Evolutionary conservation across 2,113 vertebrate species (phyloP), one percentile per base, ranked within the genome.

Genomic region (Myocastor coypus): DNA sequence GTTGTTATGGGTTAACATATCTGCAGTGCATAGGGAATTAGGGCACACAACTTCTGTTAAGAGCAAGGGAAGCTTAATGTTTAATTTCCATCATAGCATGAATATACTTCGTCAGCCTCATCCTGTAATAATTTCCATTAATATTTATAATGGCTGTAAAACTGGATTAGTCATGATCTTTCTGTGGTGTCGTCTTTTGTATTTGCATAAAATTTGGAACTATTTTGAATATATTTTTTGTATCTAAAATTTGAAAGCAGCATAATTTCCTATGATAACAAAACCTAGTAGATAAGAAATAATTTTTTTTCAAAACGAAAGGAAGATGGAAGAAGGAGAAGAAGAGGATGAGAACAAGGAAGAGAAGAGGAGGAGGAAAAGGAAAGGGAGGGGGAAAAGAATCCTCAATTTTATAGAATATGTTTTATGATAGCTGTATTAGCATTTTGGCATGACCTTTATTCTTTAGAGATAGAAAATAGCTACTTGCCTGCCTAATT

Each of bases 21-120:
- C 95, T 96, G 82, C 97, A 50, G 89, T 89, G 52, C 81, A 96
- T 96, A 97, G 92, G 94, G 93, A 98, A 98, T 97, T 97, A 97
- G 68, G 55, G 55, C 95, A 96, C 88, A 97, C 94, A 96, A 94
- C 91, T 97, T 94, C 92, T 97, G 59, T 95, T 97, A 97, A 94
- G 82, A 96, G 96, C 91, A 96, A 92, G 83, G 52, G 80, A 87
- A 91, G 24, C 64, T 97, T 98, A 83, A 89, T 94, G 77, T 93
- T 63, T 98, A 86, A 95, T 97, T 97, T 97, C n/a, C 92, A 68
- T 87, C 40, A 94, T 78, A 59, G 80, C 32, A 20, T 17, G n/a
- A 92, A 92, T 28, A 17, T 57, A 57, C 55, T 69, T 89, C 8
- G 94, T 83, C 20, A 83, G 50, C 9, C 26, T 75, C 85, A 69